A percentile compares a stretch with the other conserved stretches of the same genome.
Evolutionary conservation across 2,888 invertebrate genomes (phyloP).

Genomic region (Thelaira solivaga): DNA sequence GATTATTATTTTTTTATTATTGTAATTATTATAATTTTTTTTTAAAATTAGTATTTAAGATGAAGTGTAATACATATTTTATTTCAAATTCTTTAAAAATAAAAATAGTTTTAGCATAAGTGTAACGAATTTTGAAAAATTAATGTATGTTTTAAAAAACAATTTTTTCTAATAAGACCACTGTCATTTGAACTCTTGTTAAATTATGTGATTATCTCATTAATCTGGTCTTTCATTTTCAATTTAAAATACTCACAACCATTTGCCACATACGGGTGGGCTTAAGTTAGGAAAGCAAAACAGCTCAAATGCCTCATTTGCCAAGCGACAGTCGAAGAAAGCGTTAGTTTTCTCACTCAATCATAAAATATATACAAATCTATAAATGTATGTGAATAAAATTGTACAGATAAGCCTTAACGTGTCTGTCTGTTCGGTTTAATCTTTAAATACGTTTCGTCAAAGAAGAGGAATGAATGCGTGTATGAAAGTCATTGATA

Average conservation of each 20-base stretch:
- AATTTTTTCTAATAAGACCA: conserved; percentile 2
- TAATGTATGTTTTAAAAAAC: not conserved
- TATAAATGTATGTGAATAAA: conserved; percentile 11
- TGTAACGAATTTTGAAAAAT: not conserved
- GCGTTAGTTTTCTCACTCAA: conserved; percentile 39
- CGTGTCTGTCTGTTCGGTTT: conserved; percentile 10
- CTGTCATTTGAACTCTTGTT: conserved; percentile 33
- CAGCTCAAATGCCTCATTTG: conserved; percentile 41
- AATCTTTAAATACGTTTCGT: conserved; percentile 33
- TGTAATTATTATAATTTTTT: too few relatives aligned
- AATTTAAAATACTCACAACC: conserved; percentile 61
- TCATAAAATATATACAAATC: conserved; percentile 26
- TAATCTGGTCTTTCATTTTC: conserved; percentile 49
- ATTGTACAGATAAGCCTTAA: conserved; percentile 11
- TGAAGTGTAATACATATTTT: conserved; percentile 50
- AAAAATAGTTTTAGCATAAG: conserved; percentile 45
- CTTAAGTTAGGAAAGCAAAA: conserved; percentile 12
- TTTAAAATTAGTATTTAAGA: conserved; percentile 16
- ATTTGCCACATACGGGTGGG: conserved; percentile 52
- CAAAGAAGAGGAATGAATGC: not conserved
- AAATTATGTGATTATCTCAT: conserved; percentile 50
- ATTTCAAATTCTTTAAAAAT: conserved; percentile 20
- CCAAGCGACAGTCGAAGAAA: conserved; percentile 24
- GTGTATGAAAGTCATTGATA: conserved; percentile 35
- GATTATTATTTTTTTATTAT: conserved; percentile 14